Evolutionary conservation across 2,888 invertebrate genomes (phyloP).

Genomic region (Blera fallax): DNA sequence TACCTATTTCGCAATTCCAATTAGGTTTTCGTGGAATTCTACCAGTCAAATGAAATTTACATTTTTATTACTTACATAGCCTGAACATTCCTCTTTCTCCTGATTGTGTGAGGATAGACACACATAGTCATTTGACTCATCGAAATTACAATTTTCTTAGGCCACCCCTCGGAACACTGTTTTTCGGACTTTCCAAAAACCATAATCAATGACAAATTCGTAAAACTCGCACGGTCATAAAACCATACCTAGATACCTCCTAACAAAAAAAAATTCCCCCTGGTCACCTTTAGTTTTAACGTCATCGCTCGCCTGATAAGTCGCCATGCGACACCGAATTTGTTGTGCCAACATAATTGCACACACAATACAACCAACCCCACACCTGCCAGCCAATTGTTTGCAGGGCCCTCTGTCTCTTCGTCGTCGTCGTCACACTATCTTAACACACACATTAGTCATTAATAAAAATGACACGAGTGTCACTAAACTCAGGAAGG

Average conservation of each 20-base stretch:
- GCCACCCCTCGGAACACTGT: not conserved
- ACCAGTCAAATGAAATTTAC: not conserved
- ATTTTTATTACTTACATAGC: not conserved
- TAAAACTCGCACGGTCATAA: constrained; percentile 33
- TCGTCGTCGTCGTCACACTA: constrained; percentile 9
- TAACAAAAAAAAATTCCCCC: not conserved
- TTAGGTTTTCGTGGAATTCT: not conserved
- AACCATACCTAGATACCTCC: not conserved
- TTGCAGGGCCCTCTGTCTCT: not conserved
- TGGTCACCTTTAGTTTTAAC: constrained; percentile 35
- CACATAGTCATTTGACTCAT: not conserved
- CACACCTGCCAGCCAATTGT: constrained; percentile 50
- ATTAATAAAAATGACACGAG: constrained; percentile 35
- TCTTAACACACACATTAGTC: constrained; percentile 34
- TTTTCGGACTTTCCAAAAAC: not conserved
- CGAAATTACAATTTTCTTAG: not conserved
- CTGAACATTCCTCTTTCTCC: not conserved
- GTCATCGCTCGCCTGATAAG: constrained; percentile 34
- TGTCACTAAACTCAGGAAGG: constrained; percentile 13
- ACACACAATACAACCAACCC: constrained; percentile 6
- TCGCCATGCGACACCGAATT: constrained; percentile 43
- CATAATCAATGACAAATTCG: constrained; percentile 27
- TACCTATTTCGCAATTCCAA: not conserved
- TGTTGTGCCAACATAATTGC: constrained; percentile 65
- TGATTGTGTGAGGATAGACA: no score